phyloP scores from a whole-genome alignment of 2,797 vertebrate species.

The Arnoldichthys spilopterus region DNA sequence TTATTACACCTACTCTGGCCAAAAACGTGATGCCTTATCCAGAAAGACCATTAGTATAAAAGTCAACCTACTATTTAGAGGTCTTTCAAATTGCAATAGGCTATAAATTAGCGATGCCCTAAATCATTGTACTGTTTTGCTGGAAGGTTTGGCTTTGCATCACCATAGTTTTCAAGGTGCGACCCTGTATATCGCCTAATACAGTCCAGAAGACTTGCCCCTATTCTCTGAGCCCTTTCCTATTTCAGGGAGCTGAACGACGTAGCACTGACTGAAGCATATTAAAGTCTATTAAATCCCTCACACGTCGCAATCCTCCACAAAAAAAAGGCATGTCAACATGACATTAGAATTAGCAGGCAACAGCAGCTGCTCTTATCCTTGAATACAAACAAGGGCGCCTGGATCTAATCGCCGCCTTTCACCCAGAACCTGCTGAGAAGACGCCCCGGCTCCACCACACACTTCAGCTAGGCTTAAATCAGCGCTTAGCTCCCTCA shows the following conservation, averaged over 20 bases:
- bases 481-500: conserved; percentile 56
- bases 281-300: conserved; percentile 61
- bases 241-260: conserved; percentile 5
- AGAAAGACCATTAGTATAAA: not conserved
- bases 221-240: conserved; percentile 10
- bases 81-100: not conserved
- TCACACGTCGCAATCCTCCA: conserved; percentile 40
- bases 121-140: not conserved
- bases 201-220: conserved; percentile 11
- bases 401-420: conserved; percentile 68
- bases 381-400: conserved; percentile 67
- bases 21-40: not conserved
- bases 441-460: conserved; percentile 31
- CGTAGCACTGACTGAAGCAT: conserved; percentile 46
- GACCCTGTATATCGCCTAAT: not conserved
- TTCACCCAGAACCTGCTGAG: conserved; percentile 56
- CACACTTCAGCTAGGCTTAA: conserved; percentile 63
- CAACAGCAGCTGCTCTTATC: conserved; percentile 60
- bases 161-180: too few species aligned
- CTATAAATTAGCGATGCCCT: conserved; percentile 16
- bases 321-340: conserved; percentile 59
- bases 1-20: conserved; percentile 1
- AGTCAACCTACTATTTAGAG: not conserved
- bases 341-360: conserved; percentile 62
- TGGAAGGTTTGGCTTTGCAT: too few species aligned